Base-by-base conservation (phyloP, 2,797 vertebrate species). In the Alfaro cultratus region DNA sequence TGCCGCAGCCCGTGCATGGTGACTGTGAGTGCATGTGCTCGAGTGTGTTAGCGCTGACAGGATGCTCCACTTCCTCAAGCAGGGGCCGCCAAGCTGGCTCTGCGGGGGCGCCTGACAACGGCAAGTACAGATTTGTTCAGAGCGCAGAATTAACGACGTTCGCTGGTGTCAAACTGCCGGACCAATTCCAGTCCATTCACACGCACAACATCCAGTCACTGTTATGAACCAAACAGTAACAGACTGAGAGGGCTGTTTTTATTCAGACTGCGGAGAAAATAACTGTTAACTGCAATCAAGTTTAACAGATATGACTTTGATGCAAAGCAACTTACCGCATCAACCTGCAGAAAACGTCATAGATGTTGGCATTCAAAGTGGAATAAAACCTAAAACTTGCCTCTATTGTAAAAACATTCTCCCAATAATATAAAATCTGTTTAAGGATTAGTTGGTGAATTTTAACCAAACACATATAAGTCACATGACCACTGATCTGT, bases 21-120 rank as follows among this genome's bases (percentile, higher is more conserved):
- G n/a, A 0, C 60, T 23, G 55, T 60, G 47, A 51, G 53, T 41
- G 26, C 79, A 71, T 77, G 60, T 36, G 18, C 47, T 74, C 70
- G 51, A 82, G 73, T 57, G n/a, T 51, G 21, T 60, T 74, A 49
- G 36, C 45, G 57, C 29, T 80, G 62, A 76, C 87, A 89, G 85
- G 88, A 86, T 85, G 80, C 80, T 62, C 41, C 73, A 75, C 73
- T 83, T 92, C 79, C 89, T 87, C 57, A 57, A 75, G 21, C 51
- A 82, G 3, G 41, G 53, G 68, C 29, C n/a, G 2, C 34, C 31
- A 46, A 77, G 49, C 45, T 45, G n/a, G 55, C 41, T 31, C 29
- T 47, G 47, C 1, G 3, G 39, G 67, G 75, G 43, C 39, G 62
- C 80, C 81, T 74, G 8, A 73, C 31, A 76, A 23, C 64, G 43